phyloP scores from a whole-genome alignment of 2,888 invertebrate species.

The Tillus elongatus region DNA sequence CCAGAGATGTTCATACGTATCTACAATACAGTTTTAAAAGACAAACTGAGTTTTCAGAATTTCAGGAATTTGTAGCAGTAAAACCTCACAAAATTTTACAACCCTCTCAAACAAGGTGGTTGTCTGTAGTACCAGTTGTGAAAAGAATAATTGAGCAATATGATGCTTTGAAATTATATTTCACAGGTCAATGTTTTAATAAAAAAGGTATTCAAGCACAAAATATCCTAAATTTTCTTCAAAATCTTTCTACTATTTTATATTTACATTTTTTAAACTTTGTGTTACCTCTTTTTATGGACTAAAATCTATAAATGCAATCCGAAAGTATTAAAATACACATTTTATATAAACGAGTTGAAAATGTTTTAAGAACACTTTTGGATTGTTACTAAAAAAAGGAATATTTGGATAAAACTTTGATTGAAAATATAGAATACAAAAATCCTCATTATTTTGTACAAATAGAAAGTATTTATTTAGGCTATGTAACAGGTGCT shows the following conservation, averaged over 20 bases:
- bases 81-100: slow-evolving; percentile 25
- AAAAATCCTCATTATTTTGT: slow-evolving; percentile 15
- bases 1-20: slow-evolving; percentile 21
- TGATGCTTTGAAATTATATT: slow-evolving; percentile 18
- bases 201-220: slow-evolving; percentile 8
- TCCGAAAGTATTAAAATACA: slow-evolving; percentile 19
- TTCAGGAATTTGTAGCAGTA: slow-evolving; percentile 23
- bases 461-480: slow-evolving; percentile 15
- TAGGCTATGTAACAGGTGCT: slow-evolving; percentile 12
- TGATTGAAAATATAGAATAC: slow-evolving; percentile 13
- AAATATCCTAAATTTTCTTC: slow-evolving; percentile 10
- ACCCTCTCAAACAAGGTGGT: slow-evolving; percentile 21
- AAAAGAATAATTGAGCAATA: slow-evolving; percentile 18
- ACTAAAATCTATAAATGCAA: slow-evolving; percentile 19
- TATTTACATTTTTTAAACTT: slow-evolving; percentile 19
- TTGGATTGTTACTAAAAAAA: slow-evolving; percentile 14
- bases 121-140: slow-evolving; percentile 17
- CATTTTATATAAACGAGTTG: slow-evolving; percentile 14
- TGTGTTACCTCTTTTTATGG: slow-evolving; percentile 17
- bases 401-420: slow-evolving; percentile 13
- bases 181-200: slow-evolving; percentile 9
- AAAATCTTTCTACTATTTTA: slow-evolving; percentile 15
- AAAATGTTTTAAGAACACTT: slow-evolving; percentile 10
- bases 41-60: slow-evolving; percentile 21
- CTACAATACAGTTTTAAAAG: slow-evolving; percentile 27